Conservation (phyloP, 2,797 vertebrate species). For the Sebastes iracundus region DNA sequence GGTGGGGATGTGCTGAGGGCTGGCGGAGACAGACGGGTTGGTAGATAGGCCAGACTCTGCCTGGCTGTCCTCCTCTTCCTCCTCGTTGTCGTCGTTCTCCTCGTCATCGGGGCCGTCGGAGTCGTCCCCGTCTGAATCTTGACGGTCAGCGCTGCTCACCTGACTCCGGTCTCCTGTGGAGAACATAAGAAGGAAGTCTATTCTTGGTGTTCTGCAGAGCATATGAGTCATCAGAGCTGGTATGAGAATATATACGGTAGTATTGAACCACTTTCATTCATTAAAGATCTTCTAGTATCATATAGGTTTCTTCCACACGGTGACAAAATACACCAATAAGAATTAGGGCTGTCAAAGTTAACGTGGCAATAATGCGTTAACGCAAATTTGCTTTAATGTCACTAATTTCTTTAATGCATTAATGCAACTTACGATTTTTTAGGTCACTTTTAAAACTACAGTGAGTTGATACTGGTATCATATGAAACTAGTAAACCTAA, state of each 20-base stretch:
- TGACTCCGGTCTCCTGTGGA: constrained; percentile 90
- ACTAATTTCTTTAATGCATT: too few relatives aligned
- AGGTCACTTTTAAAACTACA: too few relatives aligned
- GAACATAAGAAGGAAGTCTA: constrained; percentile 11
- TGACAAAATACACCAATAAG: constrained; percentile 11
- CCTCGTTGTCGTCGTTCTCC: constrained; percentile 95
- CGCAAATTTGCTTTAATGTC: too few relatives aligned
- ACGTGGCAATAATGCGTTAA: too few relatives aligned
- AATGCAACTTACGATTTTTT: too few relatives aligned
- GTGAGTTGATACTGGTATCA: too few relatives aligned
- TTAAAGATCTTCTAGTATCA: neutral
- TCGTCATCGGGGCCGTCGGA: constrained; percentile 94
- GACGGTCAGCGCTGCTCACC: constrained; percentile 84
- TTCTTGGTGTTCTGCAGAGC: neutral
- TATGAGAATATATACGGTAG: constrained; percentile 1
- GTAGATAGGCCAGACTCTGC: constrained; percentile 93
- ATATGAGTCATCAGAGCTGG: constrained; percentile 32
- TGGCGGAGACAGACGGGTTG: constrained; percentile 92
- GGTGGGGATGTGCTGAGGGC: constrained; percentile 90
- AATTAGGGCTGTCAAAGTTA: neutral
- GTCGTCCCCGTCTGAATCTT: constrained; percentile 94
- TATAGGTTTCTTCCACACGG: neutral
- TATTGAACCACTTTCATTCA: constrained; percentile 26
- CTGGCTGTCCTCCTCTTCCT: constrained; percentile 98
- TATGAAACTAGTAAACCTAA: too few relatives aligned